Percentiles rank a stretch among this genome's conserved stretches.
Evolutionary conservation across 2,797 vertebrate species (phyloP).

Genomic region (Eidolon dupreanum): DNA sequence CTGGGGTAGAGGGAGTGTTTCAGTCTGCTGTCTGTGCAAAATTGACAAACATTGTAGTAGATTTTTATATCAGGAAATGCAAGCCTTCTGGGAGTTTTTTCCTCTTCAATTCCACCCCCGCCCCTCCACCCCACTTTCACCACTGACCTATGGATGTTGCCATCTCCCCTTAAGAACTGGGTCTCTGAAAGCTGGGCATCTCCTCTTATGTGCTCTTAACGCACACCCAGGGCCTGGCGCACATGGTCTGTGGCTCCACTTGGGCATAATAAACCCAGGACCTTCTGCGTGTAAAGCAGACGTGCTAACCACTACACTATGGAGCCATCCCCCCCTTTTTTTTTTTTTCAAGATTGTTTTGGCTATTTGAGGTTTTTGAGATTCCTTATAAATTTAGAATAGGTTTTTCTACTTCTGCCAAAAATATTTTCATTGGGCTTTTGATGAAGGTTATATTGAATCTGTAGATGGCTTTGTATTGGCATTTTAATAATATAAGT

Average conservation of each 20-base stretch:
- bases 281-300: too few species aligned
- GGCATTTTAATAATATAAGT: neutral
- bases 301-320: too few species aligned
- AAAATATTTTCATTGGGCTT: neutral
- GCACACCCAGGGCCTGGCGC: too few species aligned
- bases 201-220: too few species aligned
- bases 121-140: too few species aligned
- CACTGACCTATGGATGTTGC: too few species aligned
- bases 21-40: neutral
- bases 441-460: neutral
- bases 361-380: neutral
- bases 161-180: too few species aligned
- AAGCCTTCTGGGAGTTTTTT: neutral
- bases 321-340: too few species aligned
- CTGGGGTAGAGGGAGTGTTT: neutral
- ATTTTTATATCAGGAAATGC: neutral
- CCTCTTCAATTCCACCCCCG: too few species aligned
- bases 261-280: too few species aligned
- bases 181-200: too few species aligned
- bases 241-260: too few species aligned
- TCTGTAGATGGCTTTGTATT: neutral
- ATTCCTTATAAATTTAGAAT: neutral
- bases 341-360: neutral
- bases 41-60: neutral
- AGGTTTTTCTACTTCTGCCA: neutral